A percentile compares a stretch with the other conserved stretches of the same genome.
Conservation (phyloP, 1,140 invertebrate species). For the Chironomus striatipennis region DNA sequence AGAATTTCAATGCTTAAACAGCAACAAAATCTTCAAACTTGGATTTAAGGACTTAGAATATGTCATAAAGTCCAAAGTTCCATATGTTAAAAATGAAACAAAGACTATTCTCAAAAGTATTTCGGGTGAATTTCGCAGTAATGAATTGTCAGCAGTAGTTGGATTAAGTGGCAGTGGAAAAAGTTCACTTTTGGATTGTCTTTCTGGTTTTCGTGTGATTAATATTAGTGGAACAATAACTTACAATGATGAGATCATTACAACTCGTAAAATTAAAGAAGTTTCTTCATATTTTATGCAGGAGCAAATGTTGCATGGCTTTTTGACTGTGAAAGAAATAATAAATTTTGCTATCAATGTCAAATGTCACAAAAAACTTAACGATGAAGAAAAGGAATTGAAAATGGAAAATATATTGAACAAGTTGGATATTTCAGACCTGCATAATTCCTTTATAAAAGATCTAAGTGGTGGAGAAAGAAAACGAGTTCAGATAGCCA, state of each 20-base stretch:
- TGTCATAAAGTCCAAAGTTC: no score
- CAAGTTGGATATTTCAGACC: constrained; percentile 49
- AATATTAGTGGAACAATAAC: constrained; percentile 53
- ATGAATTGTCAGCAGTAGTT: constrained; percentile 62
- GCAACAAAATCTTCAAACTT: no score
- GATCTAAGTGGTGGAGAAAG: constrained; percentile 73
- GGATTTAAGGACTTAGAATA: no score
- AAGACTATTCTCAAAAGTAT: constrained; percentile 48
- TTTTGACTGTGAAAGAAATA: constrained; percentile 54
- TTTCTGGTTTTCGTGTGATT: constrained; percentile 39
- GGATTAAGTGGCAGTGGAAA: constrained; percentile 79
- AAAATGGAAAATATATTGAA: constrained; percentile 50
- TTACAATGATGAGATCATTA: constrained; percentile 64
- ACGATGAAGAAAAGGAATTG: constrained; percentile 26
- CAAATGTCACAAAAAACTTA: constrained; percentile 40
- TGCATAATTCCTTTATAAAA: constrained; percentile 52
- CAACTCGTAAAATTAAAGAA: constrained; percentile 56
- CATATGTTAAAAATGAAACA: background rate
- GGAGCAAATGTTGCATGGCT: constrained; percentile 53
- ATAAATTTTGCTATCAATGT: constrained; percentile 53
- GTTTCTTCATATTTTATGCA: constrained; percentile 60
- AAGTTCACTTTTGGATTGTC: constrained; percentile 63
- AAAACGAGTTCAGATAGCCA: constrained; percentile 75
- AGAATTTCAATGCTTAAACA: no score
- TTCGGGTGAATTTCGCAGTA: constrained; percentile 48